Conservation (phyloP, 2,888 invertebrate species). For the Rhyacophila evoluta region DNA sequence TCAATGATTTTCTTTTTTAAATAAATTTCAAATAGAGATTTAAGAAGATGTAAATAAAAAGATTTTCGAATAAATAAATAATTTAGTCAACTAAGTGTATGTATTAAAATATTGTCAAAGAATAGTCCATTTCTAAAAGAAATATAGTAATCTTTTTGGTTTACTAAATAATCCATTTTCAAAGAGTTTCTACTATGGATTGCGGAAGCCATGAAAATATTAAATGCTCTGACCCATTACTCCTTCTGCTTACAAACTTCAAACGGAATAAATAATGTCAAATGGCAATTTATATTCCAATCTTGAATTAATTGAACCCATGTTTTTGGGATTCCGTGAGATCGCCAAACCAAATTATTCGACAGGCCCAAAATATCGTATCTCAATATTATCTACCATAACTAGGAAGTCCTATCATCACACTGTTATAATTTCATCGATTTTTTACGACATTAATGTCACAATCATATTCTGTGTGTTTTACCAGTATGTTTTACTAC, state of each 20-base stretch:
- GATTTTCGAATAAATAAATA: no score
- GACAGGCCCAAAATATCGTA: constrained; percentile 3
- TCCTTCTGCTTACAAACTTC: background rate
- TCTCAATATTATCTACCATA: constrained; percentile 3
- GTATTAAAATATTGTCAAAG: no score
- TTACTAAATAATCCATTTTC: background rate
- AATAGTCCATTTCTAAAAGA: no score
- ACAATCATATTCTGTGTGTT: no score
- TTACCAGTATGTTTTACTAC: no score
- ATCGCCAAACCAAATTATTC: constrained; percentile 13
- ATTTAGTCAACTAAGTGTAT: no score
- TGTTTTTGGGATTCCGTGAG: constrained; percentile 25
- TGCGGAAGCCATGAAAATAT: background rate
- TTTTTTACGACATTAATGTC: no score
- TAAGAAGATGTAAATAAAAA: no score
- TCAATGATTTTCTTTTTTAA: no score
- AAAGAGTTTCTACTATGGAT: background rate
- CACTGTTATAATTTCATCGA: background rate
- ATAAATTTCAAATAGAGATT: no score
- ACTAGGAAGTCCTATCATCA: background rate
- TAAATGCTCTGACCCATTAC: background rate
- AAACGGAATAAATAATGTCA: constrained; percentile 5
- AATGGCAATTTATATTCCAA: constrained; percentile 30
- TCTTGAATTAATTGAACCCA: constrained; percentile 25
- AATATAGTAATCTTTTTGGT: no score